phyloP scores from a whole-genome alignment of 1,140 invertebrate species.

The Coenobita brevimanus region DNA sequence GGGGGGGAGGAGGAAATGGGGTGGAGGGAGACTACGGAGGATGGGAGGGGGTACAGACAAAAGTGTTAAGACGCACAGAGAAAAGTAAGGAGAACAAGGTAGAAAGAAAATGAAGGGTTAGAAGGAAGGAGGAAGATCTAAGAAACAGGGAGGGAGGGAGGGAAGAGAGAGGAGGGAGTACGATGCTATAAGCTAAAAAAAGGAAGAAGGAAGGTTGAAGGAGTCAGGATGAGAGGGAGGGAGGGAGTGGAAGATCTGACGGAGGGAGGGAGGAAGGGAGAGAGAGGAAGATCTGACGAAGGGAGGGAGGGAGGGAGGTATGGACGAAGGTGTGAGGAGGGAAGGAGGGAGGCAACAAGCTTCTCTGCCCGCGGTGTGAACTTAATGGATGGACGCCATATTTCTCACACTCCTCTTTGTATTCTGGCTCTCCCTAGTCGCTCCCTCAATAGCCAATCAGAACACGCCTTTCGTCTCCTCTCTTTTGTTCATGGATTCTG shows the following conservation, averaged over 20 bases:
- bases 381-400: conserved; percentile 49
- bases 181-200: too few relatives aligned
- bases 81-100: neutral
- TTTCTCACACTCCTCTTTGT: conserved; percentile 48
- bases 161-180: too few relatives aligned
- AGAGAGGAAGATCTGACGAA: too few relatives aligned
- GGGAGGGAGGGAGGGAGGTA: too few relatives aligned
- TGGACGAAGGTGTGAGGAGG: neutral
- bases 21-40: too few relatives aligned
- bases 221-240: conserved; percentile 1
- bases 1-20: too few relatives aligned
- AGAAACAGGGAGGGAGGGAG: too few relatives aligned
- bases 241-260: too few relatives aligned
- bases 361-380: conserved; percentile 44
- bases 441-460: conserved; percentile 8
- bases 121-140: neutral
- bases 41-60: neutral
- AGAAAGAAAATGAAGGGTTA: neutral
- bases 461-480: neutral
- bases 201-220: too few relatives aligned
- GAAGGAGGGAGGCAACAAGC: conserved; percentile 8
- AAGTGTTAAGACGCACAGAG: neutral
- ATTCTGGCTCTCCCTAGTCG: conserved; percentile 31
- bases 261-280: too few relatives aligned
- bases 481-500: neutral